Conservation (phyloP, 2,113 vertebrate genomes). For the Astatoreochromis straeleni region DNA sequence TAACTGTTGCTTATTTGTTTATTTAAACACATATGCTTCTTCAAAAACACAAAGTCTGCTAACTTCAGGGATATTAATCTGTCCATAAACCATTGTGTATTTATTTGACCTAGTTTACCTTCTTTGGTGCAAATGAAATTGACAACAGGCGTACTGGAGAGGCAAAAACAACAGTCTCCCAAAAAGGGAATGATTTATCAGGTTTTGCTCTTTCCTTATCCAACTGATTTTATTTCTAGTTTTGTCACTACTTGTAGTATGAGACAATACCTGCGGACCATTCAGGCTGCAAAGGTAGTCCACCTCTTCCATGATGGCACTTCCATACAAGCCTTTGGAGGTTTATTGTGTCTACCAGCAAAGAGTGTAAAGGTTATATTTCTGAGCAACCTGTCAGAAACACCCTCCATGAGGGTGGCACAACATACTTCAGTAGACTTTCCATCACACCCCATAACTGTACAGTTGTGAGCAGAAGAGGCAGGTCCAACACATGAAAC, state of each 20-base stretch:
- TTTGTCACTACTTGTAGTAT: background rate
- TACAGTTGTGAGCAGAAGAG: background rate
- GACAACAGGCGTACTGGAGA: background rate
- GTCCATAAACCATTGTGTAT: background rate
- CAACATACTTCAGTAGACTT: background rate
- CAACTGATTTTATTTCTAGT: background rate
- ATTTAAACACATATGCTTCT: background rate
- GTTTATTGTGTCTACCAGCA: background rate
- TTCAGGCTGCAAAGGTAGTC: background rate
- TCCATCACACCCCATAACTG: background rate
- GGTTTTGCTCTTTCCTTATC: background rate
- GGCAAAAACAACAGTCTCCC: background rate
- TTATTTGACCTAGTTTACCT: background rate
- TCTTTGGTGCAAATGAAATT: background rate
- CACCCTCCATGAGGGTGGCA: background rate
- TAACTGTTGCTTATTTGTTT: background rate
- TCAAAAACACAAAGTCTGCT: background rate
- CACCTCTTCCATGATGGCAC: background rate
- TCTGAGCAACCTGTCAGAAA: background rate
- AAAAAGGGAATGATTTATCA: background rate
- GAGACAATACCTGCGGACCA: background rate
- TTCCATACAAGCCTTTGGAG: background rate
- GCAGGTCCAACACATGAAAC: background rate
- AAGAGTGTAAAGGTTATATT: background rate
- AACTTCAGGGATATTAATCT: background rate